Conservation (phyloP, 2,797 vertebrate species). For the Siniperca obscura region DNA sequence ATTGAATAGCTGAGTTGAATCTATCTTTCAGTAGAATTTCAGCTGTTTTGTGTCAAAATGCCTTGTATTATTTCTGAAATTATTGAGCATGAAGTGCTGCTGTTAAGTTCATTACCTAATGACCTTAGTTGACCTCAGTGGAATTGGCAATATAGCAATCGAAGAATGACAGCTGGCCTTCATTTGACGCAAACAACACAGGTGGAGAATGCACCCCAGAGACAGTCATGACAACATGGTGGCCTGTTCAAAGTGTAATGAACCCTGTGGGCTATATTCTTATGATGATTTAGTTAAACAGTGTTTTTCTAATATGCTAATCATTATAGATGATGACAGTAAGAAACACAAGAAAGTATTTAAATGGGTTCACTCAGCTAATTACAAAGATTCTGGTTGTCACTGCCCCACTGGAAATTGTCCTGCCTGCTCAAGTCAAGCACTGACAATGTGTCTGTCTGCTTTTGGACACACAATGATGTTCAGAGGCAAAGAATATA, state of each 20-base stretch:
- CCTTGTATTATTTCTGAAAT: conserved; percentile 8
- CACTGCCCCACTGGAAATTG: conserved; percentile 43
- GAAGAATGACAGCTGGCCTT: conserved; percentile 8
- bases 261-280: neutral
- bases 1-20: conserved; percentile 26
- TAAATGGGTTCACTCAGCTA: conserved; percentile 28
- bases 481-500: conserved; percentile 58
- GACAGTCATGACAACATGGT: neutral
- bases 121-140: conserved; percentile 3
- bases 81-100: neutral
- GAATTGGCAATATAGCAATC: neutral
- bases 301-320: conserved; percentile 5
- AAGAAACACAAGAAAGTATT: conserved; percentile 25
- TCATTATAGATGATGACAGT: conserved; percentile 13
- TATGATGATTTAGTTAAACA: neutral
- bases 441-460: conserved; percentile 52
- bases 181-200: conserved; percentile 2
- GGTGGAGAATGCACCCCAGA: neutral
- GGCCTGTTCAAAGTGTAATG: conserved; percentile 2
- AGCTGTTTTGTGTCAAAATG: neutral
- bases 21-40: conserved; percentile 22
- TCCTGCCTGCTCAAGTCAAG: conserved; percentile 51
- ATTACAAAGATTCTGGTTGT: conserved; percentile 41
- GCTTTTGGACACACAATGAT: conserved; percentile 59
- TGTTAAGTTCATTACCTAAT: neutral